Base-by-base conservation (phyloP, 1,140 invertebrate species). In the Oryzaephilus surinamensis region DNA sequence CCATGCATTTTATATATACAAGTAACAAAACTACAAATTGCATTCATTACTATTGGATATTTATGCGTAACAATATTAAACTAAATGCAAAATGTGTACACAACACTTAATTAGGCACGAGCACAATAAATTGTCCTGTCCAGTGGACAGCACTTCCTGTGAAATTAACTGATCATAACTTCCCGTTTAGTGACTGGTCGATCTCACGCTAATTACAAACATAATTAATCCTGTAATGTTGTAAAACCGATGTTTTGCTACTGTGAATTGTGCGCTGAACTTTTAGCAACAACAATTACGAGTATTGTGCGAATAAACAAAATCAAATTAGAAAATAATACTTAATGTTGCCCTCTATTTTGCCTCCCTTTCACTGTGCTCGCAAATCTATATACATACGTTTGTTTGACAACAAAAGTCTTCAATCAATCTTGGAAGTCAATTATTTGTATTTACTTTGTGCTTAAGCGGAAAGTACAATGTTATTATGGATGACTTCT, bases 111-210 rank as follows among this genome's bases (percentile, higher is more conserved):
- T 51, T 51, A 48, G 33, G 29, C 37, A 27, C 43, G 30, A 38
- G 36, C 34, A 51, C 41, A 38, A 48, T 51, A 45, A 48, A 48
- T 48, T 45, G 40, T 27, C 19, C 37, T 43, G 40, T 45, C 35
- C 39, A 41, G 42, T 35, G 32, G 21, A 13, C 23, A 32, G 39
- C 37, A 38, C 38, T 35, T 51, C 38, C 45, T 39, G 40, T 31
- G 31, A 51, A 51, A 51, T 51, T 51, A 51, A 48, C 49, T 51
- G 49, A 51, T 51, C 45, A 48, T 48, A 48, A 51, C 46, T 51
- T 51, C 46, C 42, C 34, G 43, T 43, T 45, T 41, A 35, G 43
- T 45, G 21, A 48, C 41, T 29, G 37, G 18, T 19, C 45, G 45
- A 51, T 48, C 46, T 48, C 49, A 48, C 40, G 36, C 29, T 45